A percentile compares a stretch with the other conserved stretches of the same genome.
phyloP scores from a whole-genome alignment of 1,140 invertebrate species.

The Pachyrhynchus sulphureomaculatus region DNA sequence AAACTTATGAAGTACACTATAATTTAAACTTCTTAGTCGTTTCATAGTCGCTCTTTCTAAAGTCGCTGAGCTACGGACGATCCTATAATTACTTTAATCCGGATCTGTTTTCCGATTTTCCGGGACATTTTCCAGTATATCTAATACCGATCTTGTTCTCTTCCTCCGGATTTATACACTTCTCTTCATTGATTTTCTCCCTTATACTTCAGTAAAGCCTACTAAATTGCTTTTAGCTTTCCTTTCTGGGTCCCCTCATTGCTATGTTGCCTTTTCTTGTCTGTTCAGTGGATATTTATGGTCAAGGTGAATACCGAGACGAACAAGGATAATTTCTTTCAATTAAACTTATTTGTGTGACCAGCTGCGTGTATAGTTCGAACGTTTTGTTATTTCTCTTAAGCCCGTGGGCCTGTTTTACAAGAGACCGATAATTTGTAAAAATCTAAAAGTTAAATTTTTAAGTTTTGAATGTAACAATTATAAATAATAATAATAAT shows the following conservation, averaged over 20 bases:
- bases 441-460: no score
- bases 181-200: constrained; percentile 26
- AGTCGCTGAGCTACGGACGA: no score
- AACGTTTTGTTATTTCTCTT: background rate
- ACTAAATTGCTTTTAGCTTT: constrained; percentile 19
- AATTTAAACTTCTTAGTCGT: no score
- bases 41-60: no score
- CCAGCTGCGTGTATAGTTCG: constrained; percentile 6
- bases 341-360: constrained; percentile 18
- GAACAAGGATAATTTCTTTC: constrained; percentile 20
- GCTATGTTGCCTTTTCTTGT: constrained; percentile 10
- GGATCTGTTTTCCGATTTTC: no score
- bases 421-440: no score
- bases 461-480: no score
- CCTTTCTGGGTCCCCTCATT: constrained; percentile 2
- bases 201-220: constrained; percentile 3
- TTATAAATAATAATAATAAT: no score
- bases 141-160: constrained; percentile 11
- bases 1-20: no score
- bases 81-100: no score
- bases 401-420: background rate
- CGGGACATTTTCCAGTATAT: constrained; percentile 20
- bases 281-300: constrained; percentile 14
- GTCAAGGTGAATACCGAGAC: constrained; percentile 20
- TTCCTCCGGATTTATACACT: constrained; percentile 15